phyloP scores from a whole-genome alignment of 2,888 invertebrate genomes.

The Prosapia bicincta region DNA sequence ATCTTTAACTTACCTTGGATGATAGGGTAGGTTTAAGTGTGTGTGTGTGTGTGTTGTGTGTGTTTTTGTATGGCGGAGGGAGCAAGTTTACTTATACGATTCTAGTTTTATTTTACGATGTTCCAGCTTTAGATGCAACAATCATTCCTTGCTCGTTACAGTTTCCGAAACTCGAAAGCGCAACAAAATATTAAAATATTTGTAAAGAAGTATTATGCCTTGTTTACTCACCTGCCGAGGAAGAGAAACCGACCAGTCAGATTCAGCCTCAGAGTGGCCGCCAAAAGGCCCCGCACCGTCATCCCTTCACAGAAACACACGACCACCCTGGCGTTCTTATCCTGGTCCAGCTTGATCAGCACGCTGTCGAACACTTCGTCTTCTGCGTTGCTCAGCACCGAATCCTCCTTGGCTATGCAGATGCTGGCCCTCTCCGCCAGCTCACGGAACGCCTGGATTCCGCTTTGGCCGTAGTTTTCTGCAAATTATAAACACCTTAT shows the following conservation, averaged over 20 bases:
- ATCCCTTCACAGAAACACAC: conserved; percentile 78
- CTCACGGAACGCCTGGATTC: conserved; percentile 70
- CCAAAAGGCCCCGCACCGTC: conserved; percentile 62
- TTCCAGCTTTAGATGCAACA: too few relatives aligned
- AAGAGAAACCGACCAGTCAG: conserved; percentile 59
- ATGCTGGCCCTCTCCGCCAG: conserved; percentile 62
- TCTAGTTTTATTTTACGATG: too few relatives aligned
- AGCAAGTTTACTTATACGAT: too few relatives aligned
- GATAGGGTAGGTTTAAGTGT: too few relatives aligned
- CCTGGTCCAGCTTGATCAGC: conserved; percentile 53
- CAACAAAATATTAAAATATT: too few relatives aligned
- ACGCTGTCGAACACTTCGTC: conserved; percentile 55
- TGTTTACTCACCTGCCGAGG: conserved; percentile 65
- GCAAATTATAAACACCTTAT: too few relatives aligned
- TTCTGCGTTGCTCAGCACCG: conserved; percentile 57
- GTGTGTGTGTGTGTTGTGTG: too few relatives aligned
- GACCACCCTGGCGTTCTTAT: conserved; percentile 57
- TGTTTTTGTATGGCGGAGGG: too few relatives aligned
- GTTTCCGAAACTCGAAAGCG: too few relatives aligned
- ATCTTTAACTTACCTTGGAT: too few relatives aligned
- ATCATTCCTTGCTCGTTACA: too few relatives aligned
- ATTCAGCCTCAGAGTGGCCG: conserved; percentile 56
- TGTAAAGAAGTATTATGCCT: too few relatives aligned
- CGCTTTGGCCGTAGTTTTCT: conserved; percentile 76
- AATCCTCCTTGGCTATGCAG: conserved; percentile 68